phyloP scores from a whole-genome alignment of 2,797 vertebrate species.

The Octomys mimax region DNA sequence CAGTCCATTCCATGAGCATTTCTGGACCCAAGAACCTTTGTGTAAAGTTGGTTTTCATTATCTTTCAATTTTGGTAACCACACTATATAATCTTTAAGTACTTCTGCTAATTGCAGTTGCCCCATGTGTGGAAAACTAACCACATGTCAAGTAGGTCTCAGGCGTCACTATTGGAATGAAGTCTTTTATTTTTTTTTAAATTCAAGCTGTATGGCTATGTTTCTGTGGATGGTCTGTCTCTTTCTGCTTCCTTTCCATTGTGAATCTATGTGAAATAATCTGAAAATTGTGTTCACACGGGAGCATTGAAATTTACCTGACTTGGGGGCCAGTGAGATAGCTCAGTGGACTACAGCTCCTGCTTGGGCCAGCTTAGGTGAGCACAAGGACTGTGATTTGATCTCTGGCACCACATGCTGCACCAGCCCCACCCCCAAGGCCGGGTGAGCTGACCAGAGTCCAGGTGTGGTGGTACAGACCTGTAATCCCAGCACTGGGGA shows the following conservation, averaged over 20 bases:
- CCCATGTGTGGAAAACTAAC: neutral
- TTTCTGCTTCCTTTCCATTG: neutral
- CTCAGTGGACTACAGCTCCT: no score
- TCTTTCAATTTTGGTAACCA: constrained; percentile 35
- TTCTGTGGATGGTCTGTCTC: neutral
- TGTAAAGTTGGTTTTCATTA: neutral
- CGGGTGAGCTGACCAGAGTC: no score
- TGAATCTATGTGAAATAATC: neutral
- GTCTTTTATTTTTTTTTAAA: neutral
- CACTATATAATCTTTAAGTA: neutral
- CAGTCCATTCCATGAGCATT: neutral
- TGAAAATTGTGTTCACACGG: neutral
- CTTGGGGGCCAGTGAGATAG: neutral
- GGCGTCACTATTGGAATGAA: neutral
- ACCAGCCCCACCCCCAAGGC: no score
- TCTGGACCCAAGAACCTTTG: neutral
- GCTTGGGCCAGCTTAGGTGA: no score
- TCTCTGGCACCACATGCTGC: no score
- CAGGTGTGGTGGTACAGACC: no score
- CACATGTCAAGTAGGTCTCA: neutral
- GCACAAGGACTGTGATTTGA: no score
- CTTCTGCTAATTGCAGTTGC: neutral
- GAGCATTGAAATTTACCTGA: neutral
- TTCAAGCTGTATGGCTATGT: neutral
- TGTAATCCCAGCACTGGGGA: no score